Evolutionary conservation across 2,113 vertebrate genomes (phyloP), one percentile per base, ranked within the genome.

Genomic region (Mormyrus lacerda): DNA sequence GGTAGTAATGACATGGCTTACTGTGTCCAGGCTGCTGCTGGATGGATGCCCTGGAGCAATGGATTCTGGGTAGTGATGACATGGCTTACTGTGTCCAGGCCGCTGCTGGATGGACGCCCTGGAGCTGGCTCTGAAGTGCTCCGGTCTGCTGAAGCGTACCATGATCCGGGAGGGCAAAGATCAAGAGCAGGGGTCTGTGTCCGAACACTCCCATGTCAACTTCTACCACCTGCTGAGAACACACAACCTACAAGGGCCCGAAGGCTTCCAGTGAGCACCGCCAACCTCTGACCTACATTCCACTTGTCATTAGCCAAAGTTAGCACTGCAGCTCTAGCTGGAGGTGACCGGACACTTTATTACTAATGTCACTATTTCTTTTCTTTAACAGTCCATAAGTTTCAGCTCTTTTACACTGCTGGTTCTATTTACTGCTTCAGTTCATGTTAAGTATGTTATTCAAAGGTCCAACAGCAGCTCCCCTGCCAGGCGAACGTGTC

Each of bases 21-120:
- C 61, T 27, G n/a, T 27, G 61, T 65, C 31, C 39, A 44, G 17
- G 79, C 44, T n/a, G 35, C 31, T 87, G 35, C 13, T 65, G 53
- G 51, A 45, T 87, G 48, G 76, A 82, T 21, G 42, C 76, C 7
- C 7, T 21, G 0, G 13, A 1, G 48, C 47, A 53, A 21, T 47
- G 44, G 7, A 11, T 13, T 55, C 2, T 65, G 53, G 53, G 17
- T 61, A 61, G 50, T 79, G 31, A 42, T 42, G 17, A 79, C 35
- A 79, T 1, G 4, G 35, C 73, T 79, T 51, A n/a, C 48, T 88
- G n/a, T 93, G 87, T 87, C 65, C 91, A 99, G 98, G 98, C 88
- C 97, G 98, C 84, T 99, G 98, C 94, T 99, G 98, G 98, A 99
- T 99, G 98, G 98, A 99, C 89, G 98, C 98, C 91, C 94, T 99